phyloP scores from a whole-genome alignment of 2,888 invertebrate genomes.

The Ramazzottius varieornatus region DNA sequence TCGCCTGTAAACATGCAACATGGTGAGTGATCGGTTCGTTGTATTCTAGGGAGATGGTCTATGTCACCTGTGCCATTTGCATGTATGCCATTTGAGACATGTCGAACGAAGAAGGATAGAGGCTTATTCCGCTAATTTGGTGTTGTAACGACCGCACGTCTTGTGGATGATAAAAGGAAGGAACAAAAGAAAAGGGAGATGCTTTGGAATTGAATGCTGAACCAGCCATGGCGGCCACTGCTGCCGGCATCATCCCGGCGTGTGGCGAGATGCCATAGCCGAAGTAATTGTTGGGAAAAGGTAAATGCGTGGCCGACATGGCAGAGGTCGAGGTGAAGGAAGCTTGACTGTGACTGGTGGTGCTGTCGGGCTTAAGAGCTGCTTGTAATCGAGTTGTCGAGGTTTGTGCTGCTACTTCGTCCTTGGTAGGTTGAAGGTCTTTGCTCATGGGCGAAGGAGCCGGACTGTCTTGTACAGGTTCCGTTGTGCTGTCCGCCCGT shows the following conservation, averaged over 20 bases:
- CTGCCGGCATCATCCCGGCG: conserved; percentile 4
- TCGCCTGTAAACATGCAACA: background rate
- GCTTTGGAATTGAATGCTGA: background rate
- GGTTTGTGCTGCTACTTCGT: background rate
- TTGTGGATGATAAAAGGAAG: background rate
- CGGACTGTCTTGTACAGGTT: background rate
- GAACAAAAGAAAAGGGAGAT: background rate
- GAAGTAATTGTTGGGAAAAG: background rate
- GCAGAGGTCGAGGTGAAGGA: background rate
- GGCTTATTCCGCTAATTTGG: background rate
- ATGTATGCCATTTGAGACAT: background rate
- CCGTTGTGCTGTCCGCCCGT: conserved; percentile 2
- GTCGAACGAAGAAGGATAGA: background rate
- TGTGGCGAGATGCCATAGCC: background rate
- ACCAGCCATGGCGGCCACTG: conserved; percentile 4
- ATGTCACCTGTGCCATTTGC: background rate
- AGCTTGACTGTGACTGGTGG: background rate
- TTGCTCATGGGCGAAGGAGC: background rate
- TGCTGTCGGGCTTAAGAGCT: background rate
- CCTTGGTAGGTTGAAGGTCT: background rate
- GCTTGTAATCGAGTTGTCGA: background rate
- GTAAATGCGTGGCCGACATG: background rate
- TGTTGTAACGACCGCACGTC: background rate
- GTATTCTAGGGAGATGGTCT: background rate
- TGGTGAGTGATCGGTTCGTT: background rate